phyloP scores from a whole-genome alignment of 2,797 vertebrate species.

The Eutrigla gurnardus region DNA sequence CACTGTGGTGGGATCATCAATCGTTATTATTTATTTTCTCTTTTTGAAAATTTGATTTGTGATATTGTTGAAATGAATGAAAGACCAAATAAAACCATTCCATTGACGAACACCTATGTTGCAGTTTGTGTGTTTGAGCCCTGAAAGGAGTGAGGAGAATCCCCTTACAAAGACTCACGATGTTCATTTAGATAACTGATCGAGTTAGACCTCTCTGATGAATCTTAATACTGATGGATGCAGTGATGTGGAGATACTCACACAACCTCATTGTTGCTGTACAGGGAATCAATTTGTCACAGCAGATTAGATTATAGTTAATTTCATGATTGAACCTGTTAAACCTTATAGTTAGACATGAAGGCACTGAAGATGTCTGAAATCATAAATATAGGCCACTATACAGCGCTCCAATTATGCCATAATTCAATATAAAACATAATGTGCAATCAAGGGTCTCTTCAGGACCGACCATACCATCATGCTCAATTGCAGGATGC shows the following conservation, averaged over 20 bases:
- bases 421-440: neutral
- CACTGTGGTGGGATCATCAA: no score
- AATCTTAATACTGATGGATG: slow-evolving; percentile 16
- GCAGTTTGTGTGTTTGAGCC: slow-evolving; percentile 1
- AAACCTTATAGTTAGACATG: neutral
- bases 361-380: slow-evolving; percentile 7
- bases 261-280: neutral
- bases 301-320: slow-evolving; percentile 19
- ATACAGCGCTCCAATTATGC: neutral
- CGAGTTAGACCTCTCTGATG: neutral
- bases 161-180: neutral
- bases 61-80: neutral
- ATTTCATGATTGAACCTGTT: slow-evolving; percentile 7
- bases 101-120: neutral
- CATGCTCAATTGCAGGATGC: neutral
- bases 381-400: neutral
- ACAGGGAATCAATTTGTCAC: slow-evolving; percentile 8
- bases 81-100: neutral
- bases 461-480: neutral
- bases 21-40: neutral
- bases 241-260: neutral
- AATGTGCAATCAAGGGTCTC: neutral
- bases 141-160: neutral
- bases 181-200: slow-evolving; percentile 33
- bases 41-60: neutral